Conservation (phyloP, 2,113 vertebrate genomes). For the Podiceps cristatus region DNA sequence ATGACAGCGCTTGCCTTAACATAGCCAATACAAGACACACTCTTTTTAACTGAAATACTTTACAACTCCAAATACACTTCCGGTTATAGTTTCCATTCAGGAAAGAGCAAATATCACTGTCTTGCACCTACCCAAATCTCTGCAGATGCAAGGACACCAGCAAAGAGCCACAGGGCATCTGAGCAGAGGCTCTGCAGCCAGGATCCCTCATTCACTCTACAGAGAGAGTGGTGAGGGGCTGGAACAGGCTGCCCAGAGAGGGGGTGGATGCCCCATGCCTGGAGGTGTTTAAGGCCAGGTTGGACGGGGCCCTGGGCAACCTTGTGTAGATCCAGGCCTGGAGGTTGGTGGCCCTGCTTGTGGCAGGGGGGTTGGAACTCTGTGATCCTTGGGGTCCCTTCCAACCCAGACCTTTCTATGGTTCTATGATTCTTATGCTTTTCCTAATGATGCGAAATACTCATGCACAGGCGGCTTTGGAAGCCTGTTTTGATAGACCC, state of each 20-base stretch:
- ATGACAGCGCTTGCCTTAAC: too few species aligned
- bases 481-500: background rate
- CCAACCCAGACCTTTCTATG: too few species aligned
- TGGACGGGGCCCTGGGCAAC: too few species aligned
- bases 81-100: background rate
- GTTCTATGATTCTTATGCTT: background rate
- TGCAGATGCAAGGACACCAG: background rate
- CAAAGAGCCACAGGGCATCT: background rate
- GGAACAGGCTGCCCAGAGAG: too few species aligned
- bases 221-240: too few species aligned
- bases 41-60: background rate
- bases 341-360: too few species aligned
- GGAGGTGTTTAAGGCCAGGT: too few species aligned
- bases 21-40: fast-evolving
- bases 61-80: fast-evolving
- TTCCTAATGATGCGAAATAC: fast-evolving
- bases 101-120: background rate
- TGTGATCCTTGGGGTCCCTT: too few species aligned
- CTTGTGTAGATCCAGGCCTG: too few species aligned
- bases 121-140: background rate
- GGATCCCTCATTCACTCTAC: background rate
- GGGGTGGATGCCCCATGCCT: too few species aligned
- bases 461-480: background rate
- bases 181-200: background rate
- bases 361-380: too few species aligned